Base-by-base conservation (phyloP, 2,888 invertebrate genomes). In the Agrenia bidenticulata region DNA sequence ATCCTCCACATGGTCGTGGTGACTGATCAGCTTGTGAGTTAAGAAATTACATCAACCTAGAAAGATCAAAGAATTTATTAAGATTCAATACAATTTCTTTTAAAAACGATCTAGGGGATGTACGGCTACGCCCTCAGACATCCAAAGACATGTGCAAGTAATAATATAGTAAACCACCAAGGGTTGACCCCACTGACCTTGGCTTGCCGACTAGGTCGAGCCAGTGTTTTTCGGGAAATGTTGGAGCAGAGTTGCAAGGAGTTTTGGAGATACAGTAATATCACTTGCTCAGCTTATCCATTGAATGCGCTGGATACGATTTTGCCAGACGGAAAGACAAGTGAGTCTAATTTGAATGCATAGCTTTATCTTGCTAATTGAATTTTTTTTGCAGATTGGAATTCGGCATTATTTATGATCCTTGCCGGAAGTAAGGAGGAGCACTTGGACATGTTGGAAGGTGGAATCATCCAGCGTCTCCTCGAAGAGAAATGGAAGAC, bases 401-500 rank as follows among this genome's bases (percentile, higher is more conserved):
- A 96, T 80, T 98, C 98, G 0, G 98, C 98, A 0, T 83, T 99
- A 61, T 96, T 97, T 81, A 96, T 97, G 73, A 97, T 99, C 77
- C 84, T 98, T 69, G 96, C 97, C 79, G 98, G 98, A 62, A 94
- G 93, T 11, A 97, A 96, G 79, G 92, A 95, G 78, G 97, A 94
- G 78, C 99, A 99, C 85, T 85, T 99, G 79, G 95, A 98, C 80
- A 99, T 99, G 97, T 83, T 99, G 77, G 96, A 96, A 79, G 96
- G 97, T 55, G 98, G 98, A 32, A 98, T 99, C 63, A 97, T 99
- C 78, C 95, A 97, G 79, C 87, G 95, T 77, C 82, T 99, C 56
- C 84, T 99, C 19, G 97, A 97, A 80, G 98, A 99, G 81, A 99
- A 99, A 81, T 99, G 99, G 99, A 97, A 98, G 81, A 95, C 96